These are phyloP conservation scores for Aleiodes sp. DNA, from an alignment of 1,140 invertebrate species.

Conservation along the genomic window DNA sequence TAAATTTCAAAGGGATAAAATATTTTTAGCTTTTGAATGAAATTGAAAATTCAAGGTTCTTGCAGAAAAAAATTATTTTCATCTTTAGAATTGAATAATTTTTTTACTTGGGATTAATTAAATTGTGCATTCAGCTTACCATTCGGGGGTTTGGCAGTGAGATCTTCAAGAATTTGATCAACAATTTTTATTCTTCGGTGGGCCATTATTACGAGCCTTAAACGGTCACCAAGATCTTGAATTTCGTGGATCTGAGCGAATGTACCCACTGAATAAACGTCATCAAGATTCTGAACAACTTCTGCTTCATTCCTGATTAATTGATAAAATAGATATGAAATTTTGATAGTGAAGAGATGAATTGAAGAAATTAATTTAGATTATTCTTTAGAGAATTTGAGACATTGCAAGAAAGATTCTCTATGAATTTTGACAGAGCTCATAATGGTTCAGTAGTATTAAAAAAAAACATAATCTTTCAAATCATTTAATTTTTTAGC, in stretches of 20 bases:
- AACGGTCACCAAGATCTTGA: conserved; percentile 92
- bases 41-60: too few species aligned
- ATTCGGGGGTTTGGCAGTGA: conserved; percentile 66
- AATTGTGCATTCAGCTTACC: conserved; percentile 43
- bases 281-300: conserved; percentile 84
- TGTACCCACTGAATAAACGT: conserved; percentile 92
- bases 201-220: conserved; percentile 93
- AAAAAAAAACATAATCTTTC: not conserved
- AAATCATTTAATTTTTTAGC: not conserved
- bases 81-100: too few species aligned
- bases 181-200: conserved; percentile 88
- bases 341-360: too few species aligned
- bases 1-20: too few species aligned
- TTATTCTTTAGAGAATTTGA: too few species aligned
- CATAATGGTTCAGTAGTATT: too few species aligned
- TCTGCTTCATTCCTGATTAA: conserved; percentile 81
- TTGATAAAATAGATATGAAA: too few species aligned
- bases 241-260: conserved; percentile 99
- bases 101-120: not conserved
- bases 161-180: conserved; percentile 79
- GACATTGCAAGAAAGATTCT: too few species aligned
- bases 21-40: too few species aligned
- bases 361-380: not conserved
- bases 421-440: too few species aligned
- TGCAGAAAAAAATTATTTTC: too few species aligned